Percentiles rank a stretch among this genome's conserved stretches.
Conservation (phyloP, 2,113 vertebrate genomes). For the Potamarius usumacintae region DNA sequence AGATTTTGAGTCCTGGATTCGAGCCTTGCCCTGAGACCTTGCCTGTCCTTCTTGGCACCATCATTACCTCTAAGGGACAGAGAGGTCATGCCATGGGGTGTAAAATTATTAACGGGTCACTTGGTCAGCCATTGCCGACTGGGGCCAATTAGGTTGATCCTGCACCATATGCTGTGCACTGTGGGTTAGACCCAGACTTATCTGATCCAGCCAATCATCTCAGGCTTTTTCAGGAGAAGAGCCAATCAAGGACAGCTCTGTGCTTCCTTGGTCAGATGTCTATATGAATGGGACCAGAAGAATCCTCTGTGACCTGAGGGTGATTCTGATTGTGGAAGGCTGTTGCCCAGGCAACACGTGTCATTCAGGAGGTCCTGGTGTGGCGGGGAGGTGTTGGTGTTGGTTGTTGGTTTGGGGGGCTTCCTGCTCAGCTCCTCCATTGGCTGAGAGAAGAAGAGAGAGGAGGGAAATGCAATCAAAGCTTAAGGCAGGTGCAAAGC, state of each 20-base stretch:
- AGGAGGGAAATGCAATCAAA: conserved; percentile 45
- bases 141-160: conserved; percentile 79
- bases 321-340: conserved; percentile 65
- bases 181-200: conserved; percentile 74
- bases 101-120: conserved; percentile 74
- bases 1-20: not conserved
- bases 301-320: conserved; percentile 57
- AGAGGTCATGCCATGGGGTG: conserved; percentile 69
- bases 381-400: no score
- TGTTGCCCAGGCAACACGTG: conserved; percentile 72
- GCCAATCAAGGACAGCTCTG: conserved; percentile 58
- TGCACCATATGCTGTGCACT: conserved; percentile 77
- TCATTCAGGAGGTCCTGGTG: conserved; percentile 72
- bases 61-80: conserved; percentile 57
- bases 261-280: conserved; percentile 43
- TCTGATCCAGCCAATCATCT: conserved; percentile 70
- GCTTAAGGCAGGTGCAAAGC: conserved; percentile 74
- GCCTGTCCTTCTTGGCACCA: conserved; percentile 38
- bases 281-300: conserved; percentile 59
- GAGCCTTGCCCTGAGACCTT: conserved; percentile 61
- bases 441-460: not conserved
- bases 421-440: conserved; percentile 75
- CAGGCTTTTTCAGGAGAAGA: conserved; percentile 72
- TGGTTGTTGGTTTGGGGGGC: conserved; percentile 46
- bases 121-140: conserved; percentile 47